phyloP scores from a whole-genome alignment of 2,113 vertebrate species.

The Xenus cinereus region DNA sequence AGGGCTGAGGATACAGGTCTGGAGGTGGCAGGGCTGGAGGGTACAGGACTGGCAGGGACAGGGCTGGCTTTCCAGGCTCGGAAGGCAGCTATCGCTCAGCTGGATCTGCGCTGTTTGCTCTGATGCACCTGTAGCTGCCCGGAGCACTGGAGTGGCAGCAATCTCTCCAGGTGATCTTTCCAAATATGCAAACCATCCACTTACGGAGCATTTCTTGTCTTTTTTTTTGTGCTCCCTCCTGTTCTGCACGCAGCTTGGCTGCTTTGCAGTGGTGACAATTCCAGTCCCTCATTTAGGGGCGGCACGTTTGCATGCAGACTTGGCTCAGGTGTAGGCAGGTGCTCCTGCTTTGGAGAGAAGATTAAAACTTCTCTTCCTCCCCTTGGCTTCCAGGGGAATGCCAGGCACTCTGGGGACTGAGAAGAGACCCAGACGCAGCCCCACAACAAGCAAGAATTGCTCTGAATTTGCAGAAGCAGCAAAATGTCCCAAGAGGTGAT shows the following conservation, averaged over 20 bases:
- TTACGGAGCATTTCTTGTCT: not conserved
- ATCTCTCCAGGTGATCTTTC: not conserved
- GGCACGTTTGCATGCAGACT: not conserved
- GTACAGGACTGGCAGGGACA: not conserved
- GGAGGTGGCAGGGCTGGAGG: not conserved
- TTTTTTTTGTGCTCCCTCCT: not conserved
- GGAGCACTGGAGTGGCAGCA: not conserved
- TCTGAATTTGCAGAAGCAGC: not conserved
- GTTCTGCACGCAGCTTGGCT: not conserved
- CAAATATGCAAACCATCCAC: not conserved
- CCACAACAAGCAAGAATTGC: not conserved
- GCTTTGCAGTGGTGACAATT: not conserved
- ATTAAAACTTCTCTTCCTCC: not conserved
- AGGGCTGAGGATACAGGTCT: not conserved
- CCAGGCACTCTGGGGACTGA: not conserved
- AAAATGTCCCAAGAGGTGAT: not conserved
- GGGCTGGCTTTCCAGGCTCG: not conserved
- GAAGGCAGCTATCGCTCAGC: not conserved
- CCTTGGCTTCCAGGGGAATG: not conserved
- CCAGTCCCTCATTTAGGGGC: not conserved
- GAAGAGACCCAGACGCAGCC: not conserved
- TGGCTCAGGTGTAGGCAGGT: not conserved
- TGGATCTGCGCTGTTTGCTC: not conserved
- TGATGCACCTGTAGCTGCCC: not conserved
- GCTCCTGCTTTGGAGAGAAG: not conserved